Evolutionary conservation across 2,797 vertebrate genomes (phyloP), one percentile per base, ranked within the genome.

Genomic region (Linurgus olivaceus): DNA sequence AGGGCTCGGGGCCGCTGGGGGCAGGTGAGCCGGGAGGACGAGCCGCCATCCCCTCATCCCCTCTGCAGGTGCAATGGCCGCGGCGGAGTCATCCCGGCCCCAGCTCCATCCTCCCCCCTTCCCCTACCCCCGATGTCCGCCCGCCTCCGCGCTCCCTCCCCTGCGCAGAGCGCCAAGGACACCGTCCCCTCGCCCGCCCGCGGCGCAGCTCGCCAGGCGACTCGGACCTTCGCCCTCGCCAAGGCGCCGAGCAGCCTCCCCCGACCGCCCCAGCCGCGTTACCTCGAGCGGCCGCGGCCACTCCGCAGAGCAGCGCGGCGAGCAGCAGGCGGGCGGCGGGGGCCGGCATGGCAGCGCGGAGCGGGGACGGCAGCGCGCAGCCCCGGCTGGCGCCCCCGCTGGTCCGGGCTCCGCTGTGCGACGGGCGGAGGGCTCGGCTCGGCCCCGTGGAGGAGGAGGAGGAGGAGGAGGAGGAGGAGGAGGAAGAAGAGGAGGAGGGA

Each of bases 221-320:
- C 14, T 29, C 18, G 29, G 5, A 52, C 47, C 6, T 28, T 8
- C n/a, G 54, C n/a, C 54, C 21, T 18, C 45, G 6, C n/a, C 55
- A 8, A 42, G 10, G 21, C 5, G 31, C 29, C 21, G n/a, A 10
- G 31, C 48, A 80, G 58, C 61, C 63, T 66, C 51, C 11, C 38
- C 29, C 42, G 5, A 40, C 40, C 52, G 10, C 66, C 51, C 42
- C 68, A 11, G 31, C 23, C 14, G 35, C 12, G 12, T 91, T 89
- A 97, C 97, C 96, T 96, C 97, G 77, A 42, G 96, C 93, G 33
- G 96, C 94, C 59, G 31, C 93, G 28, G 78, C 61, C 52, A 78
- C 91, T 17, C 78, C 96, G 80, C 95, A 95, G 88, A 96, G 86
- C 62, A 96, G 86, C 81, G 78, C 95, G 35, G 61, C 81, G 17